A percentile compares a stretch with the other conserved stretches of the same genome.
Evolutionary conservation across 1,140 invertebrate genomes (phyloP).

Genomic region (Plectrocnemia conspersa): DNA sequence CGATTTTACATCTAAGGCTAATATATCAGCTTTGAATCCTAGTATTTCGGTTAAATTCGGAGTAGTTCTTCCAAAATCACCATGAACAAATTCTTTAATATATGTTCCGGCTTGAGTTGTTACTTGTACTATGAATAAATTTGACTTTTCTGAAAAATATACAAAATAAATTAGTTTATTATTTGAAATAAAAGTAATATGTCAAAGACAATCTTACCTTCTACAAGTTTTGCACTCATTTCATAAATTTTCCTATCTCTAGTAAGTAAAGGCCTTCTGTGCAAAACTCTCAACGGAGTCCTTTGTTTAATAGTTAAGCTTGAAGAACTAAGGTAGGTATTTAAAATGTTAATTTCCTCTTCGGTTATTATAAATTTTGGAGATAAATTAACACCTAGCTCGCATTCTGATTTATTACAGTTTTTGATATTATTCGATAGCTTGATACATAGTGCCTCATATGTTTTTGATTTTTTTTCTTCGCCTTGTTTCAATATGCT

Average conservation of each 20-base stretch:
- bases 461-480: conserved; percentile 78
- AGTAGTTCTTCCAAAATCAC: conserved; percentile 83
- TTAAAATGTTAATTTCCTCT: conserved; percentile 53
- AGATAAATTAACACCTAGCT: no score
- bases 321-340: conserved; percentile 44
- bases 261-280: conserved; percentile 67
- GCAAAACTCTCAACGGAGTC: conserved; percentile 81
- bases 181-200: conserved; percentile 11
- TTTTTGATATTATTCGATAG: conserved; percentile 5
- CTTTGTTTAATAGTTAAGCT: conserved; percentile 62
- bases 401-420: no score
- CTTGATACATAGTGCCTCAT: conserved; percentile 71
- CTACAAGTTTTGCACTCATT: conserved; percentile 51
- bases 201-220: conserved; percentile 42
- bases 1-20: conserved; percentile 63
- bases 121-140: conserved; percentile 64
- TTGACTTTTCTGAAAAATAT: conserved; percentile 42
- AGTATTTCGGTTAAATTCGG: conserved; percentile 63
- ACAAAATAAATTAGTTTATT: conserved; percentile 31
- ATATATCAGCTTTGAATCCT: conserved; percentile 68
- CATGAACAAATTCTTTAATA: conserved; percentile 95
- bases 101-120: conserved; percentile 92
- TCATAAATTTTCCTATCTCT: conserved; percentile 61
- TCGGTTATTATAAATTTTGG: no score
- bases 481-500: conserved; percentile 79